Evolutionary conservation across 1,140 invertebrate genomes (phyloP), one percentile per base, ranked within the genome.

Genomic region (Lethocerus indicus): DNA sequence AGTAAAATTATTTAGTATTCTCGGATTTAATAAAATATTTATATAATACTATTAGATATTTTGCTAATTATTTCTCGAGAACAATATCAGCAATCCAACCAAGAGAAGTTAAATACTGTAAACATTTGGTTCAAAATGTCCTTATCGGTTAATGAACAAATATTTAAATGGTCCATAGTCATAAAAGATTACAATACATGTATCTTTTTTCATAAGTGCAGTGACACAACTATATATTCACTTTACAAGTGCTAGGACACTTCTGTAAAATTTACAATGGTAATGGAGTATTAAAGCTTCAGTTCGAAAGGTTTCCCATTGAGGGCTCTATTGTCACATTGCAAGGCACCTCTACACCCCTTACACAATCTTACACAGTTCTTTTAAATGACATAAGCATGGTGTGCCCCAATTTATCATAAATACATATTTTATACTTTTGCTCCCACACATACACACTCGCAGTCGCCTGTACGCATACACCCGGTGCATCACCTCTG

Each of bases 221-320:
- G 16, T 28, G 16, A 46, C 21, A 25, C 18, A 46, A 14, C n/a
- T 26, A 27, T 46, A n/a, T 46, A 28, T 16, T 45, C 23, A 28
- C 25, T 28, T 18, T 28, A 14, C 21, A 29, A 46, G 40, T 42
- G 40, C n/a, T 29, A 49, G 27, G 29, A 49, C 47, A 49, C 47
- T 41, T 48, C 26, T 28, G n/a, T n/a, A n/a, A n/a, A n/a, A n/a
- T 49, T 21, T n/a, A 40, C 24, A 41, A 18, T 49, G 29, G 47
- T 39, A 49, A 49, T 49, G 47, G 47, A 26, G 42, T 49, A 42
- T 51, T 52, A 52, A 52, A 52, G 50, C 50, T 52, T 52, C 26
- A 52, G 28, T 52, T 32, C 26, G 42, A 21, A 35, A 40, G 28
- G 25, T n/a, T 49, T 29, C 47, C 47, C 23, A n/a, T 42, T 42